These are phyloP conservation scores for Platyrinchus mystaceus DNA, from an alignment of 2,797 vertebrate genomes.

Conservation along the genomic window DNA sequence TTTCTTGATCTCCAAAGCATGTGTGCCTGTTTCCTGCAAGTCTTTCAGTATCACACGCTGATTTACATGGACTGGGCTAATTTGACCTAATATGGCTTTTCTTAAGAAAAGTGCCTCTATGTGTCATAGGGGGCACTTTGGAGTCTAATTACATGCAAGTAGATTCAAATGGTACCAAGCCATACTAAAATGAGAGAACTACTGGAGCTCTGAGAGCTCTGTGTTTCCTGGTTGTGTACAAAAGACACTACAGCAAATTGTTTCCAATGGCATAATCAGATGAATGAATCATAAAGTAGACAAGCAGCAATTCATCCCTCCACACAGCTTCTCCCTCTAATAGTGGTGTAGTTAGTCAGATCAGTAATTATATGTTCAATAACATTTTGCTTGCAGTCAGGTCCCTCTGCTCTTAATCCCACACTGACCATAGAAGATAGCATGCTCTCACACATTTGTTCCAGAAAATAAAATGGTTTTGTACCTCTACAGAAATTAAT, in stretches of 20 bases:
- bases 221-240: conserved; percentile 33
- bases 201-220: conserved; percentile 34
- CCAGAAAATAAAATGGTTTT: neutral
- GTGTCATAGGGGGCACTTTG: neutral
- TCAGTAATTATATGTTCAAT: neutral
- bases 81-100: neutral
- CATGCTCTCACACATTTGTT: neutral
- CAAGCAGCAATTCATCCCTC: conserved; percentile 56
- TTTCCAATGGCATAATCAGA: conserved; percentile 56
- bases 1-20: neutral
- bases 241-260: conserved; percentile 64
- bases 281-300: conserved; percentile 66
- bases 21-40: neutral
- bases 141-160: neutral
- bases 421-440: neutral
- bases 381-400: neutral
- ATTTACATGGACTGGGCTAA: neutral
- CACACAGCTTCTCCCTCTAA: neutral
- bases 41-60: neutral
- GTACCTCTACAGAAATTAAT: neutral
- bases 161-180: conserved; percentile 15
- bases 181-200: neutral
- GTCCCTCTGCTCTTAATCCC: neutral
- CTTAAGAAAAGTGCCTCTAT: neutral
- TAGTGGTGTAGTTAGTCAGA: neutral